Percentiles rank a stretch among this genome's conserved stretches.
Evolutionary conservation across 2,797 vertebrate genomes (phyloP).

Genomic region (Phoeniculus purpureus): DNA sequence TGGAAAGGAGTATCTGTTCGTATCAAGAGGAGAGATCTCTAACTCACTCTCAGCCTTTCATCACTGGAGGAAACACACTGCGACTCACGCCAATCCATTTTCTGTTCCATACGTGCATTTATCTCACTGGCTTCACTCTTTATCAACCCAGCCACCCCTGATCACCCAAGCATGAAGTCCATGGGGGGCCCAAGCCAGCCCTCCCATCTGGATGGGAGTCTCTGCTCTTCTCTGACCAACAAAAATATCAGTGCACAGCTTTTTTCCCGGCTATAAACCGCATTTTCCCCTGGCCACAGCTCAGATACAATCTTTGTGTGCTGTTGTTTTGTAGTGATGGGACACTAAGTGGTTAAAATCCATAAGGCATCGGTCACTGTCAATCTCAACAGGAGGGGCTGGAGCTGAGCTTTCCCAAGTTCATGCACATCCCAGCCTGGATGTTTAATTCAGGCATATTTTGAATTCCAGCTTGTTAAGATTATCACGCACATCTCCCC

Average conservation of each 20-base stretch:
- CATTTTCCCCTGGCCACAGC: neutral
- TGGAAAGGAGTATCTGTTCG: slow-evolving; percentile 51
- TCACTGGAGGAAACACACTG: slow-evolving; percentile 57
- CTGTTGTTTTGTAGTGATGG: neutral
- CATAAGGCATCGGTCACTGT: accelerated
- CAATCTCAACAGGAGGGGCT: neutral
- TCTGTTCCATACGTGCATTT: slow-evolving; percentile 3
- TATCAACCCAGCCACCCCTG: slow-evolving; percentile 15
- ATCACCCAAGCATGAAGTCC: neutral
- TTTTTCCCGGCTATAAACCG: neutral
- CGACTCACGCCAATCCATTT: slow-evolving; percentile 43
- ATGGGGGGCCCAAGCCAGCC: neutral
- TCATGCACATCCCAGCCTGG: neutral
- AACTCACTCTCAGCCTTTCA: slow-evolving; percentile 55
- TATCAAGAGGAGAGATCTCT: slow-evolving; percentile 34
- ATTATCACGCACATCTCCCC: neutral
- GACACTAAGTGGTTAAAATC: neutral
- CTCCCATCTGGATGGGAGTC: neutral
- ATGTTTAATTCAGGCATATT: slow-evolving; percentile 24
- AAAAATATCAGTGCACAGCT: neutral
- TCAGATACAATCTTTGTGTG: accelerated
- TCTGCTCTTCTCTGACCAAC: neutral
- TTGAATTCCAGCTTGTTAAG: slow-evolving; percentile 40
- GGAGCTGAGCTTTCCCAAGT: neutral
- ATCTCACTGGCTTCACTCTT: slow-evolving; percentile 43